These are phyloP conservation scores for Nothura maculosa DNA, from an alignment of 2,797 vertebrate genomes.

Conservation along the genomic window DNA sequence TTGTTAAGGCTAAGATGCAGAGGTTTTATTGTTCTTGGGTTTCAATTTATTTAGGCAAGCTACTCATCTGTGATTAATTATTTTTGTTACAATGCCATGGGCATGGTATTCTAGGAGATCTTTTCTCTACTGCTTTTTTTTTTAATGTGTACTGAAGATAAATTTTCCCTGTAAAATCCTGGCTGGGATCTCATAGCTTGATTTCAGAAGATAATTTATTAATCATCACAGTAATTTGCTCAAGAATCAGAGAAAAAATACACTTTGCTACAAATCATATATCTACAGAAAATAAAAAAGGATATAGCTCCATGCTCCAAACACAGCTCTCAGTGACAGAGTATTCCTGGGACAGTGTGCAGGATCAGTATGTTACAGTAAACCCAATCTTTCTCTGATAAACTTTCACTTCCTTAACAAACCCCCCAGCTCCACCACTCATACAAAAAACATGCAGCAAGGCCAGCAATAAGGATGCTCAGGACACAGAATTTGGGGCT, in stretches of 20 bases:
- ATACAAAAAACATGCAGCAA: neutral
- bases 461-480: neutral
- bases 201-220: neutral
- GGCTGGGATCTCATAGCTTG: neutral
- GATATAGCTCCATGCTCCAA: neutral
- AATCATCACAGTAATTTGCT: neutral
- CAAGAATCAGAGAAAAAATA: neutral
- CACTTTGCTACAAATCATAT: neutral
- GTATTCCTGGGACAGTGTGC: neutral
- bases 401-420: neutral
- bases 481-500: neutral
- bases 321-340: neutral
- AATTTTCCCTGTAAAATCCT: neutral
- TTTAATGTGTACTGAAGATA: neutral
- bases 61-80: conserved; percentile 33
- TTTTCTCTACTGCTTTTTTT: neutral
- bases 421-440: neutral
- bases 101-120: neutral
- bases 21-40: neutral
- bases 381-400: neutral
- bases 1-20: neutral
- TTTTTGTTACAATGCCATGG: conserved; percentile 4
- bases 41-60: conserved; percentile 13
- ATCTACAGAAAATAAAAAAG: neutral
- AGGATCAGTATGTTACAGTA: neutral